A percentile compares a stretch with the other conserved stretches of the same genome.
Evolutionary conservation across 2,797 vertebrate species (phyloP).

Genomic region (Diplodus puntazzo): DNA sequence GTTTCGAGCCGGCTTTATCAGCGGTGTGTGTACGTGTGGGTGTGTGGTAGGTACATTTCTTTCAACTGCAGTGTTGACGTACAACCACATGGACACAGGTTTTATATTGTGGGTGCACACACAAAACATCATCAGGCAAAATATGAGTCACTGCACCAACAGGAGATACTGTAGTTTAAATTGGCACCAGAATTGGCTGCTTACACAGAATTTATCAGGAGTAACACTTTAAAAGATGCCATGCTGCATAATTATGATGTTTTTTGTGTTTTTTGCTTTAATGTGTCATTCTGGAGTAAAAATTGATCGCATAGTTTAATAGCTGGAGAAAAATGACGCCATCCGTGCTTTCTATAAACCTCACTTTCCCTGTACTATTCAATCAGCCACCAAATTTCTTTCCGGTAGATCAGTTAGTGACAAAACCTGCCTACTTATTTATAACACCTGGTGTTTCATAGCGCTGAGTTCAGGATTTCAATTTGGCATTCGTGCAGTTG

Average conservation of each 20-base stretch:
- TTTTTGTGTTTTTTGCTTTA: too few relatives aligned
- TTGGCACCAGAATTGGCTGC: not conserved
- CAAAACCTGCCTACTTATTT: too few relatives aligned
- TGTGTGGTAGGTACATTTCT: not conserved
- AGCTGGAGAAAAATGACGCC: too few relatives aligned
- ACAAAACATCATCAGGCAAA: not conserved
- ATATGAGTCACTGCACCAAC: not conserved
- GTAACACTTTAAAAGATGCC: not conserved
- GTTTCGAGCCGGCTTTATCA: constrained; percentile 35
- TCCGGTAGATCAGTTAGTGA: too few relatives aligned
- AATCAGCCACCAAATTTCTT: not conserved
- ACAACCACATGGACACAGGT: not conserved
- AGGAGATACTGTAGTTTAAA: not conserved
- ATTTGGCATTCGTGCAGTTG: too few relatives aligned
- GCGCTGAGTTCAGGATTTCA: too few relatives aligned
- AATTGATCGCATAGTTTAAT: too few relatives aligned
- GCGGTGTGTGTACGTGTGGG: not conserved
- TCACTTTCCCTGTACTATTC: too few relatives aligned
- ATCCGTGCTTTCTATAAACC: too few relatives aligned
- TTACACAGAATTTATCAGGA: not conserved
- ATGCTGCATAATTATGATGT: not conserved
- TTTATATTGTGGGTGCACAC: not conserved
- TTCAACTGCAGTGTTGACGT: not conserved
- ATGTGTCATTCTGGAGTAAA: too few relatives aligned
- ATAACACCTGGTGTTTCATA: too few relatives aligned